phyloP scores from a whole-genome alignment of 2,113 vertebrate species.

The Sigmodon hispidus region DNA sequence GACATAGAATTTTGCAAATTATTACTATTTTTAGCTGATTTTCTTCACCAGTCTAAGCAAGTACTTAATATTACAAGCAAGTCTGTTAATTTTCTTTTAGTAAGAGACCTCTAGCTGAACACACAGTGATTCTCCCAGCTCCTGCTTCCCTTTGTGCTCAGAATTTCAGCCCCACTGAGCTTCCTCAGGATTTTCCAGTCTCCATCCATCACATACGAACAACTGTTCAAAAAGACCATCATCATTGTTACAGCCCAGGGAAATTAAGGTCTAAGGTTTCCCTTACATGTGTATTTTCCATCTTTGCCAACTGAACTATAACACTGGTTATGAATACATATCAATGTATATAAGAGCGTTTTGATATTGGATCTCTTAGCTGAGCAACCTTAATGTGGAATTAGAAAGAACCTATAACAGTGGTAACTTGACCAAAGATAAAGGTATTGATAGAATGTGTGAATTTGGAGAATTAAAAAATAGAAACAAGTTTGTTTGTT shows the following conservation, averaged over 20 bases:
- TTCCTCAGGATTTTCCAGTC: not conserved
- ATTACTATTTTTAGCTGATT: not conserved
- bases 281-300: not conserved
- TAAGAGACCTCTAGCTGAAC: not conserved
- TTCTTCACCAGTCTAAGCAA: not conserved
- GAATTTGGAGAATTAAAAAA: not conserved
- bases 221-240: not conserved
- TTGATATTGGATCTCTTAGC: not conserved
- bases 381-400: not conserved
- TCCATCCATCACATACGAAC: not conserved
- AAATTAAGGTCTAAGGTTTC: not conserved
- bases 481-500: not conserved
- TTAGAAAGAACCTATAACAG: not conserved
- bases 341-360: not conserved
- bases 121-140: too few species aligned
- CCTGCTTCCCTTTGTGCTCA: not conserved
- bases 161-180: not conserved
- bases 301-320: not conserved
- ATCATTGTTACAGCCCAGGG: not conserved
- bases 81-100: not conserved
- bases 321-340: not conserved
- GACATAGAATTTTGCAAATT: constrained; percentile 1
- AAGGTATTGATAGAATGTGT: not conserved
- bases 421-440: not conserved
- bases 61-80: not conserved